Base-by-base conservation (phyloP, 2,888 invertebrate species). In the Papilio protenor region DNA sequence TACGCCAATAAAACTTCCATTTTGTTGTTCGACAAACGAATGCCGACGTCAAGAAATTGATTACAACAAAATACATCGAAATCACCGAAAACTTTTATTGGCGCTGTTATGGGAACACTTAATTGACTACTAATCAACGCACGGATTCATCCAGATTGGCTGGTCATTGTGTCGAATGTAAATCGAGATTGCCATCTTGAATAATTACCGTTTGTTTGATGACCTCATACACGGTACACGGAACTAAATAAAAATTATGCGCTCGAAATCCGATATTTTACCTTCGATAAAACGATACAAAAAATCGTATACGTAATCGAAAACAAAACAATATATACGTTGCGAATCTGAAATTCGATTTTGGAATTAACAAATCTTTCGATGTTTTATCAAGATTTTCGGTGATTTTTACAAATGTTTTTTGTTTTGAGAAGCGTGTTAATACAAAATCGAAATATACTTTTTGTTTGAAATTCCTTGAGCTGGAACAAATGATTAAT, bases 51-150 rank as follows among this genome's bases (percentile, higher is more conserved):
- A 87, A 89, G 66, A 92, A 92, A 93, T 94, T 94, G 93, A 94
- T 94, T 94, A 93, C 91, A 90, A 93, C 92, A 93, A 94, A 94
- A 94, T 93, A 91, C 93, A 88, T 89, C 88, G 90, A 90, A 92
- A 94, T 92, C 91, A 92, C 92, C 91, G 89, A 90, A 91, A 89
- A 92, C 91, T 87, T 94, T 94, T 94, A 94, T 94, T 92, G 91
- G 84, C 83, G 92, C 88, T 92, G 90, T 94, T 93, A 93, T 92
- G 91, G 89, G 90, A 90, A 91, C 87, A 85, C 86, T 89, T 94
- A 94, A 94, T 94, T 94, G 94, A 92, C 93, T 91, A 89, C 90
- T 91, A 92, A 92, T 92, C 91, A 92, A 92, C 64, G 77, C 79
- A 77, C 83, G 84, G 79, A 75, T 80, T 83, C 86, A 79, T 80